Conservation (phyloP, 2,797 vertebrate genomes). For the Pogoniulus pusillus region DNA sequence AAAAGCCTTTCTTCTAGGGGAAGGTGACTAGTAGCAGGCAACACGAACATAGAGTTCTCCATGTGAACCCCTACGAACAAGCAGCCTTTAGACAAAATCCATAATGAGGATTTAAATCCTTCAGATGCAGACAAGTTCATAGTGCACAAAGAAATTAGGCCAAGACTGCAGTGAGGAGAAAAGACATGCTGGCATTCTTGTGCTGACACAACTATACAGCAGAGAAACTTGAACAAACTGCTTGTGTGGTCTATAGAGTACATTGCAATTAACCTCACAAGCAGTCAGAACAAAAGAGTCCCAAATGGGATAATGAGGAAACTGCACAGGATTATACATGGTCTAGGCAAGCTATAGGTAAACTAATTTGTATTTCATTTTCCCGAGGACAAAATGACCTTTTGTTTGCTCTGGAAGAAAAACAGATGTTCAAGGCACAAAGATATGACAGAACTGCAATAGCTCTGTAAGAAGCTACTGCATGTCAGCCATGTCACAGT, state of each 20-base stretch:
- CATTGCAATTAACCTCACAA: constrained; percentile 1
- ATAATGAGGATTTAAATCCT: not conserved
- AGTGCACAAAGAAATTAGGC: not conserved
- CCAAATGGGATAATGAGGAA: not conserved
- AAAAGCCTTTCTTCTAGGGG: not conserved
- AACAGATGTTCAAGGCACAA: not conserved
- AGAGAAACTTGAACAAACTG: not conserved
- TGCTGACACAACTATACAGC: not conserved
- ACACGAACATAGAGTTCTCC: rapidly evolving
- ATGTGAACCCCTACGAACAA: not conserved
- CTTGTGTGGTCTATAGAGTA: constrained; percentile 3
- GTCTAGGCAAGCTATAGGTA: not conserved
- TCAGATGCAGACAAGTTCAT: not conserved
- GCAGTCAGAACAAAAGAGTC: not conserved
- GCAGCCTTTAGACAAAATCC: not conserved
- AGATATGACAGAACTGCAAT: not conserved
- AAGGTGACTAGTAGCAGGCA: not conserved
- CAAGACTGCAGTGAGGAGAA: not conserved
- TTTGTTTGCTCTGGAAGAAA: not conserved
- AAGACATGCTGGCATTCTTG: not conserved
- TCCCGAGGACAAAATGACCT: not conserved
- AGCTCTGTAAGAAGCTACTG: not conserved
- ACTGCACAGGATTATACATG: not conserved
- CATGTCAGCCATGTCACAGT: not conserved
- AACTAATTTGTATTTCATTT: not conserved